These are phyloP conservation scores for human DNA, from an alignment of 2,113 vertebrate genomes.

Conservation along the genomic window DNA sequence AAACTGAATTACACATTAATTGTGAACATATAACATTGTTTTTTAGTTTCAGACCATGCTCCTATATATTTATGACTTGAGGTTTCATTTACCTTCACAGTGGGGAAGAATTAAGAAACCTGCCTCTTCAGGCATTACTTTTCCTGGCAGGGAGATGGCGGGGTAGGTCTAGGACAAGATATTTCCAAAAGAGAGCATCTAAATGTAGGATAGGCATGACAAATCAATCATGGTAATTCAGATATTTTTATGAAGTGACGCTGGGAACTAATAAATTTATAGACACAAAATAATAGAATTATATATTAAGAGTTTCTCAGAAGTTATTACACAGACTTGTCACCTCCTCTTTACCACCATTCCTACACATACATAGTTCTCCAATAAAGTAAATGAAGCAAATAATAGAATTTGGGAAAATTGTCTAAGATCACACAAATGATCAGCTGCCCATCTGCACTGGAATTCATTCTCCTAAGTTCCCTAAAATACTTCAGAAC, in stretches of 20 bases:
- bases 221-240: background rate
- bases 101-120: background rate
- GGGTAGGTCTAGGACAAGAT: background rate
- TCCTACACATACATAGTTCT: background rate
- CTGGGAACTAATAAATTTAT: background rate
- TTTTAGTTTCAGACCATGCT: background rate
- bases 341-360: background rate
- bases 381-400: background rate
- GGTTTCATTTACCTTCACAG: background rate
- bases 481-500: background rate
- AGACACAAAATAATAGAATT: background rate
- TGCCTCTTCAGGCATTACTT: background rate
- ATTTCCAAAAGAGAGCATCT: background rate
- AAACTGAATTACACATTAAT: background rate
- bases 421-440: background rate
- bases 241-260: background rate
- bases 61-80: background rate
- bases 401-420: background rate
- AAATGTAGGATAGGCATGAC: background rate
- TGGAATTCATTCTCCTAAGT: background rate
- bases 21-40: background rate
- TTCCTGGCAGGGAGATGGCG: accelerated
- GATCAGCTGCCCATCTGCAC: background rate
- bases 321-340: background rate
- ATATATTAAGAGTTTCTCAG: background rate